phyloP scores from a whole-genome alignment of 2,113 vertebrate genomes.

The Etheostoma cragini region DNA sequence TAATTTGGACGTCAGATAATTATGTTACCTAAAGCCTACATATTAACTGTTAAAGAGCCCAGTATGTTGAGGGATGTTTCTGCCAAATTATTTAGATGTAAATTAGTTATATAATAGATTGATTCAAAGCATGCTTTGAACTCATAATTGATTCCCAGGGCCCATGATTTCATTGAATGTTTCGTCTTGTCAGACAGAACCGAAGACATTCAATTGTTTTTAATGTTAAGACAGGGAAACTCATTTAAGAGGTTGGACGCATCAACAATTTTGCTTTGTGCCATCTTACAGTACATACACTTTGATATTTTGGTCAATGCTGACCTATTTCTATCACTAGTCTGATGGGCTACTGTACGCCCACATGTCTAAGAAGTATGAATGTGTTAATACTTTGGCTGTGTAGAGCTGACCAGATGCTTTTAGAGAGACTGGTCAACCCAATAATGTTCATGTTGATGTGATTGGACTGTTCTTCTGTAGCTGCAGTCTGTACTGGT shows the following conservation, averaged over 20 bases:
- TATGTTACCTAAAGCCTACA: neutral
- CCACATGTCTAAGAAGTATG: neutral
- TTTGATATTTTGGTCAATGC: neutral
- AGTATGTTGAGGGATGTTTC: neutral
- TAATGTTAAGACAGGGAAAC: neutral
- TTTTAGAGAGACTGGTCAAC: neutral
- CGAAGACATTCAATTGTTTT: neutral
- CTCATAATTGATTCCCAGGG: neutral
- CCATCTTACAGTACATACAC: neutral
- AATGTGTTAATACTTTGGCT: conserved; percentile 1
- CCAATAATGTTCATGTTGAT: neutral
- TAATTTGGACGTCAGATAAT: conserved; percentile 2
- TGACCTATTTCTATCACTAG: neutral
- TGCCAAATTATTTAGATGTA: neutral
- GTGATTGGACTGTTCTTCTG: neutral
- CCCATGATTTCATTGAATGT: neutral
- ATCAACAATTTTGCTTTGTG: neutral
- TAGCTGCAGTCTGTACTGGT: neutral
- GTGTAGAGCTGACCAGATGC: neutral
- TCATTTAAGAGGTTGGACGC: neutral
- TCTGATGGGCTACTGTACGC: neutral
- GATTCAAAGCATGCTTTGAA: neutral
- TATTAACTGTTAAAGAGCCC: neutral
- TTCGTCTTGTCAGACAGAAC: neutral
- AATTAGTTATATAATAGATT: neutral